These are phyloP conservation scores for Catharus bicknelli DNA, from an alignment of 2,113 vertebrate genomes.

Conservation along the genomic window DNA sequence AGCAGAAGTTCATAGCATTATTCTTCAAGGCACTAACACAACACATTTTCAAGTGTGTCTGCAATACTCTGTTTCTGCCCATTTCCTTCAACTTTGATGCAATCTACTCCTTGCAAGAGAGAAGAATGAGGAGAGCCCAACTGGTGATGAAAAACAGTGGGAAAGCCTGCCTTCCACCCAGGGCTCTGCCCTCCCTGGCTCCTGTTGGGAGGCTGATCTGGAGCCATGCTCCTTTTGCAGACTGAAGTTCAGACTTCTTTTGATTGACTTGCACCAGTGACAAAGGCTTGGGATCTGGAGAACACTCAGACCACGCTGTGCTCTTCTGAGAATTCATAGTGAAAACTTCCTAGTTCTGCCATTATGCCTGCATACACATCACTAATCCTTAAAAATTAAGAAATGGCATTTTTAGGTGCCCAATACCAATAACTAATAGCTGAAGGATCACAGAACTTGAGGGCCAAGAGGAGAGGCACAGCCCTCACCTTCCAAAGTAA, in stretches of 20 bases:
- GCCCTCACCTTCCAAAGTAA: background rate
- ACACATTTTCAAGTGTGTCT: fast-evolving
- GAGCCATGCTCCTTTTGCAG: background rate
- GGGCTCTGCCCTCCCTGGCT: background rate
- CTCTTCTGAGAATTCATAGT: background rate
- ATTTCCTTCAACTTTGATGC: background rate
- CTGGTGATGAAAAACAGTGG: background rate
- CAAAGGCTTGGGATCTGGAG: no score
- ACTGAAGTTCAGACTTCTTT: background rate
- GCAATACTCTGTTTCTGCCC: background rate
- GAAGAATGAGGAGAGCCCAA: background rate
- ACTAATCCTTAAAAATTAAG: background rate
- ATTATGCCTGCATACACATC: fast-evolving
- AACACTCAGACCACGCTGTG: background rate
- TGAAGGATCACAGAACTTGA: background rate
- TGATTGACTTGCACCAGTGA: fast-evolving
- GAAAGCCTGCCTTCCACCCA: background rate
- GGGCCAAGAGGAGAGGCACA: background rate
- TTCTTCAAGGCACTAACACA: background rate
- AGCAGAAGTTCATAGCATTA: background rate
- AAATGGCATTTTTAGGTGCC: background rate
- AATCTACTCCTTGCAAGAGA: background rate
- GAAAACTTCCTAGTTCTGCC: background rate
- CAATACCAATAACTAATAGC: fast-evolving
- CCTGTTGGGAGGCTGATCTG: background rate